phyloP scores from a whole-genome alignment of 2,113 vertebrate species.

The Thunnus thynnus region DNA sequence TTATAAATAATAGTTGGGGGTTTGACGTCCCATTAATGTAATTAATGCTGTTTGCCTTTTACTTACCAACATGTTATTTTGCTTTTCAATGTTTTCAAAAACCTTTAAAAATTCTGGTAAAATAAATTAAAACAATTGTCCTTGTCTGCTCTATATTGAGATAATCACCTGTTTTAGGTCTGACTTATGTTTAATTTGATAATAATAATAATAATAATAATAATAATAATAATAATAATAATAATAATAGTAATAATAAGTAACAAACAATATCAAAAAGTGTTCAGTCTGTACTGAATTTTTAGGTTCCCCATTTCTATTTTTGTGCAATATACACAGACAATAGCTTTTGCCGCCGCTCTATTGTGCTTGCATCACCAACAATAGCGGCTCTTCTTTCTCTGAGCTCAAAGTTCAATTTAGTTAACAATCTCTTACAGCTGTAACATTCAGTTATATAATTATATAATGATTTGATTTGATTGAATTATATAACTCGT shows the following conservation, averaged over 20 bases:
- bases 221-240: not conserved
- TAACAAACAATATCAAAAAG: not conserved
- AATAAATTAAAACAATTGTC: no score
- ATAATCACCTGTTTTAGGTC: no score
- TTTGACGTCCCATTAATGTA: no score
- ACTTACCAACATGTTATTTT: no score
- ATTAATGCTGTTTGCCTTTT: no score
- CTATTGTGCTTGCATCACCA: not conserved
- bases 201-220: not conserved
- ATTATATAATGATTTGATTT: not conserved
- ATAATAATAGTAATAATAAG: not conserved
- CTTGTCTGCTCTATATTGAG: no score
- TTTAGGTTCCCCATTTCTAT: not conserved
- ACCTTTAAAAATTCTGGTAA: no score
- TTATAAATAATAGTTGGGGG: no score
- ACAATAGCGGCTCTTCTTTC: not conserved
- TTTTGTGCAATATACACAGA: not conserved
- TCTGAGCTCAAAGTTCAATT: conserved; percentile 42
- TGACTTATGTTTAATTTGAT: no score
- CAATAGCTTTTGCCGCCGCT: not conserved
- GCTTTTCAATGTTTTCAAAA: no score
- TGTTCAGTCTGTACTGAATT: not conserved
- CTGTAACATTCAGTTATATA: conserved; percentile 4
- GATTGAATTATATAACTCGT: conserved; percentile 5
- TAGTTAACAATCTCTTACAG: conserved; percentile 20